A percentile compares a stretch with the other conserved stretches of the same genome.
Conservation (phyloP, 2,888 invertebrate species). For the Heliconius aoede region DNA sequence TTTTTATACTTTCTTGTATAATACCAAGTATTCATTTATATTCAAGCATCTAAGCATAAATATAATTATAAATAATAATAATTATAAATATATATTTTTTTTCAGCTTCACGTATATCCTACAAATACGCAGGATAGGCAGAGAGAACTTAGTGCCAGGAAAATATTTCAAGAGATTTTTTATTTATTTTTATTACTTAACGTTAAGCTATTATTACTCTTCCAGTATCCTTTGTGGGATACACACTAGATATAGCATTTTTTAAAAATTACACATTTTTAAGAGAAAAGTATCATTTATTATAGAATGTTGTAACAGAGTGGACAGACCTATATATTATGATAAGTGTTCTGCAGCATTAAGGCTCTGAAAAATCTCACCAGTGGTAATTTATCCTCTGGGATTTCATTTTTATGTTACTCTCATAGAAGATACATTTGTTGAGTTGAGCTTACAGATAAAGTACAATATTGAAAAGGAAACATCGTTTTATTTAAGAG, state of each 20-base stretch:
- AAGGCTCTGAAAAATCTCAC: not conserved
- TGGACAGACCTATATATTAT: slow-evolving; percentile 8
- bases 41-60: not conserved
- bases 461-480: slow-evolving; percentile 1
- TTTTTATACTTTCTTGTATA: not conserved
- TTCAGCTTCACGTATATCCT: not conserved
- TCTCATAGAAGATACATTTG: not conserved
- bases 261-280: not conserved
- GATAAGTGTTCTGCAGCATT: slow-evolving; percentile 8
- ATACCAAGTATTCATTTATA: not conserved
- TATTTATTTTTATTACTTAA: too few species aligned
- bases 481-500: not conserved
- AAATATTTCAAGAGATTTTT: too few species aligned
- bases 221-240: not conserved
- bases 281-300: not conserved
- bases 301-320: not conserved
- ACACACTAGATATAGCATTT: not conserved
- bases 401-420: not conserved
- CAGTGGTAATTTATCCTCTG: not conserved
- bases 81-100: too few species aligned
- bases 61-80: too few species aligned
- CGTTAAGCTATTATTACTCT: too few species aligned
- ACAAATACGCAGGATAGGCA: too few species aligned
- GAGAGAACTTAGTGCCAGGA: not conserved
- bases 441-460: not conserved